A percentile compares a stretch with the other conserved stretches of the same genome.
phyloP scores from a whole-genome alignment of 1,140 invertebrate species.

The Piezodorus guildinii region DNA sequence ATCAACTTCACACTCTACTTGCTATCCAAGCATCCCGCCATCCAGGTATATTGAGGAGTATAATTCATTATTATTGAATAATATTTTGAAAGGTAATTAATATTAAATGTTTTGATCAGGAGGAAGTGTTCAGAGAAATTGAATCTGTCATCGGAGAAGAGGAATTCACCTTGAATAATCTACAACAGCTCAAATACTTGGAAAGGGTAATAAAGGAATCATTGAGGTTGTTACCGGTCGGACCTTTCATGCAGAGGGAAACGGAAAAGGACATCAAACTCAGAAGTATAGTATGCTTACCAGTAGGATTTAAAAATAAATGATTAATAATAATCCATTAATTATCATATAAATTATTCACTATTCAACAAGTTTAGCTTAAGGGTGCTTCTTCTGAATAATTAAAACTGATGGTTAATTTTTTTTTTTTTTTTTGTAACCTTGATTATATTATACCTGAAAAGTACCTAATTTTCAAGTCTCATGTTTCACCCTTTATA shows the following conservation, averaged over 20 bases:
- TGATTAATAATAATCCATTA: too few species aligned
- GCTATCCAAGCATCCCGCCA: neutral
- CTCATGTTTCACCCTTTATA: too few species aligned
- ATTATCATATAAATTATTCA: too few species aligned
- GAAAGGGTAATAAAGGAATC: neutral
- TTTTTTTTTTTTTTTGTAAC: too few species aligned
- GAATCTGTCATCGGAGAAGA: neutral
- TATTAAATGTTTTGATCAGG: neutral
- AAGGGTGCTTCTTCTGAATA: too few species aligned
- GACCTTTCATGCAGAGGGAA: neutral
- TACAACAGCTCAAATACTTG: conserved; percentile 3
- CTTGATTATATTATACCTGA: too few species aligned
- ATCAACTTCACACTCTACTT: conserved; percentile 8
- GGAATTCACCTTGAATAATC: neutral
- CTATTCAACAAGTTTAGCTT: too few species aligned
- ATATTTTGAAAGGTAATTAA: too few species aligned
- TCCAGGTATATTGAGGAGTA: neutral
- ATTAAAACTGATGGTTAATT: too few species aligned
- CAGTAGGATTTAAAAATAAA: too few species aligned
- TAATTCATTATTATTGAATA: too few species aligned
- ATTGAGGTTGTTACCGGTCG: neutral
- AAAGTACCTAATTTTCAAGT: too few species aligned
- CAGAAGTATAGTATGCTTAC: conserved; percentile 1
- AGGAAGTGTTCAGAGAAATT: neutral
- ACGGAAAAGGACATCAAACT: neutral